Conservation (phyloP, 2,888 invertebrate species). For the Sinelater perroti region DNA sequence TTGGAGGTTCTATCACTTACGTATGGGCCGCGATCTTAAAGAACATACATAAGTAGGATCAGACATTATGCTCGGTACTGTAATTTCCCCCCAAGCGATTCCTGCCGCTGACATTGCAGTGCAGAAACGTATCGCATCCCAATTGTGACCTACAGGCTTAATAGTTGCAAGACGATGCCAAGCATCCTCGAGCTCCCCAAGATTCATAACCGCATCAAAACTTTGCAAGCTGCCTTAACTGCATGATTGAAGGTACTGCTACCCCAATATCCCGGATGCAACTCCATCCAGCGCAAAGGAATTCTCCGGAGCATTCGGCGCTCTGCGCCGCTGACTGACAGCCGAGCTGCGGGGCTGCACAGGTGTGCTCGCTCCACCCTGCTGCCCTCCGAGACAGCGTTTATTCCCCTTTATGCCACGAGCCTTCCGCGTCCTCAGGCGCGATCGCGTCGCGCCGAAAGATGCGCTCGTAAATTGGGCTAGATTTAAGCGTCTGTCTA, state of each 20-base stretch:
- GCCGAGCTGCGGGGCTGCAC: conserved; percentile 11
- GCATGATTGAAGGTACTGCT: conserved; percentile 4
- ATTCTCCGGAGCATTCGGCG: conserved; percentile 8
- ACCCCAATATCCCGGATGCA: conserved; percentile 1
- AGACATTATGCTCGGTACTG: too few relatives aligned
- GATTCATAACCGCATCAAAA: conserved; percentile 2
- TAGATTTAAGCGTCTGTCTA: conserved; percentile 18
- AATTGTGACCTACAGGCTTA: too few relatives aligned
- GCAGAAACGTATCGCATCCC: too few relatives aligned
- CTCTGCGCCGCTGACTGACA: conserved; percentile 15
- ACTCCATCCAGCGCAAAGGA: conserved; percentile 1
- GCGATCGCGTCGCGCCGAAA: conserved; percentile 8
- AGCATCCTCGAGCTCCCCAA: neutral
- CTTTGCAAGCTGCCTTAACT: neutral
- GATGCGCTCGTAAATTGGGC: conserved; percentile 8
- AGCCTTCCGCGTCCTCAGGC: neutral
- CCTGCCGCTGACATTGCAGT: too few relatives aligned
- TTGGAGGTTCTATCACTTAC: too few relatives aligned
- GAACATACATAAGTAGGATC: too few relatives aligned
- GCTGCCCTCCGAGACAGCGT: conserved; percentile 12
- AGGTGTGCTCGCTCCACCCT: conserved; percentile 10
- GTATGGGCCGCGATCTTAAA: too few relatives aligned
- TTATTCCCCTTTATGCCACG: conserved; percentile 7
- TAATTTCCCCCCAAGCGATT: too few relatives aligned
- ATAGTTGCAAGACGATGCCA: too few relatives aligned